Base-by-base conservation (phyloP, 2,113 vertebrate genomes). In the Callipepla californica region DNA sequence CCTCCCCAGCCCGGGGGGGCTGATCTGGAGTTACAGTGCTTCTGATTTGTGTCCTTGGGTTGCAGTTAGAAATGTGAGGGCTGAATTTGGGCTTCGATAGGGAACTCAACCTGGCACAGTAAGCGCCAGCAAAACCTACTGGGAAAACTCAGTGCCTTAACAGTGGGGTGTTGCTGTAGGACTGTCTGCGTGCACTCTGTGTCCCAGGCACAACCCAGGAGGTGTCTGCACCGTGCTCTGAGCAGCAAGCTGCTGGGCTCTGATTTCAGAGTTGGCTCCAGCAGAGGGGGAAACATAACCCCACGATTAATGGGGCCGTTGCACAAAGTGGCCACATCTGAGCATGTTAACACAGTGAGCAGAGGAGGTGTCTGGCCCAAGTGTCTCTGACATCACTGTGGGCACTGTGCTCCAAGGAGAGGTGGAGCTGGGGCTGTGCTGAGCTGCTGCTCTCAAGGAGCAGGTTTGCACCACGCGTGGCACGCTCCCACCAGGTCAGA, bases 311-410 rank as follows among this genome's bases (percentile, higher is more conserved):
- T 13, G 15, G 58, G 66, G 5, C 30, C 11, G 32, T 63, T 51
- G 65, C 57, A 50, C 65, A 14, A 23, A 57, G 51, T 10, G 17
- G 16, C 74, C 25, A 17, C 17, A 3, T 32, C 30, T 13, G 55
- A 28, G 74, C 21, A 4, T 0, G 2, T 62, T 55, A 63, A 32
- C 68, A 5, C 84, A 9, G 70, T 5, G 0, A 17, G 85, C 32
- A 68, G 62, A 80, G 53, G 89, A 85, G 84, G 91, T 87, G 89
- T 76, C 78, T n/a, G n/a, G n/a, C n/a, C n/a, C n/a, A n/a, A n/a
- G n/a, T n/a, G n/a, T n/a, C n/a, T n/a, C n/a, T n/a, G 81, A 14
- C 80, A 10, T 57, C 69, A 34, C 22, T 0, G 0, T 30, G 9
- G 59, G n/a, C 45, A 12, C 8, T 2, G 36, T 65, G 4, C 1